These are phyloP conservation scores for Pristionchus mayeri DNA, from an alignment of 2,888 invertebrate genomes.

Conservation along the genomic window DNA sequence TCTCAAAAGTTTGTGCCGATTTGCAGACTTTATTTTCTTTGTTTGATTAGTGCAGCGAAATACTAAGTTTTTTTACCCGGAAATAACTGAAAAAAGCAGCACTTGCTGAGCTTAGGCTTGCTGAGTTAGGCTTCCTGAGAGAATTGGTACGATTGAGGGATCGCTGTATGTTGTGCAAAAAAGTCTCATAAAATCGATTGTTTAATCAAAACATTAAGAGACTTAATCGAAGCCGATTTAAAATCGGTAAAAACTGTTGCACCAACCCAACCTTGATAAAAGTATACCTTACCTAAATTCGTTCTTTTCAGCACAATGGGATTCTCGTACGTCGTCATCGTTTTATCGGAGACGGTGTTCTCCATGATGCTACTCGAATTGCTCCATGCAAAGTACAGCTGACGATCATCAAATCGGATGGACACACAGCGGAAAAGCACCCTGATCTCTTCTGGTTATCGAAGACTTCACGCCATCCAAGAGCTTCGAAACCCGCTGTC, in stretches of 20 bases:
- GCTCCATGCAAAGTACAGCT: background rate
- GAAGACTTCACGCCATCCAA: background rate
- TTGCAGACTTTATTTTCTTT: background rate
- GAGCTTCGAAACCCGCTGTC: background rate
- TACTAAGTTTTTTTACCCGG: background rate
- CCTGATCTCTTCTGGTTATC: background rate
- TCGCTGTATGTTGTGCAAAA: too few relatives aligned
- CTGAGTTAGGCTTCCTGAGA: too few relatives aligned
- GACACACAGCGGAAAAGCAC: background rate
- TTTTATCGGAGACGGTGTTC: background rate
- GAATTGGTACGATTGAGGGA: too few relatives aligned
- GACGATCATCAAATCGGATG: background rate
- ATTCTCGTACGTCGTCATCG: constrained; percentile 20
- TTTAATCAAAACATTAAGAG: too few relatives aligned
- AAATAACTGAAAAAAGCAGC: background rate
- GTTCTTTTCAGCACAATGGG: background rate
- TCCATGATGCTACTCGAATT: background rate
- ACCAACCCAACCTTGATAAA: too few relatives aligned
- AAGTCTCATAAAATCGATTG: too few relatives aligned
- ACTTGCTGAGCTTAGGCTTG: too few relatives aligned
- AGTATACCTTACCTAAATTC: too few relatives aligned
- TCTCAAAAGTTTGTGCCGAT: background rate
- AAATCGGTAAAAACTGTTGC: too few relatives aligned
- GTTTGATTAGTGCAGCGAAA: background rate
- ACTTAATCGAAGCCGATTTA: too few relatives aligned